Evolutionary conservation across 2,888 invertebrate genomes (phyloP).

Genomic region (Eulithis testata): DNA sequence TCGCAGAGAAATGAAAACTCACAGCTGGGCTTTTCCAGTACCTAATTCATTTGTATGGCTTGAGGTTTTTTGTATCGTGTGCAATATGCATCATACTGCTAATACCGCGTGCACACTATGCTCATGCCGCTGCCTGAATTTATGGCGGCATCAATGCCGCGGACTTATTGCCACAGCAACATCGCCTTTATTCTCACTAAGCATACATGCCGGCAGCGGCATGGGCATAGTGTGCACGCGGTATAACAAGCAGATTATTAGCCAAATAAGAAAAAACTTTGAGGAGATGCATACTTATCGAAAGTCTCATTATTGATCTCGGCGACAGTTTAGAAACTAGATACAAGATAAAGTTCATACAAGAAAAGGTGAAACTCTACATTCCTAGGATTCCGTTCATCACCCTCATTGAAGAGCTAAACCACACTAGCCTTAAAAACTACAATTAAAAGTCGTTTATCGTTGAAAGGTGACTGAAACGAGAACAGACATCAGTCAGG

Average conservation of each 20-base stretch:
- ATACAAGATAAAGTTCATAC: not conserved
- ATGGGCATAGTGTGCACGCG: too few species aligned
- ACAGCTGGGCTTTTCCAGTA: not conserved
- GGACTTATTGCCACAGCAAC: too few species aligned
- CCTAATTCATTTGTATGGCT: not conserved
- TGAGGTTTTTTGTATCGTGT: not conserved
- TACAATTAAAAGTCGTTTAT: slow-evolving; percentile 26
- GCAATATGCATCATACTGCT: not conserved
- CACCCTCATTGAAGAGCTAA: slow-evolving; percentile 15
- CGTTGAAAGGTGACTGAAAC: slow-evolving; percentile 19
- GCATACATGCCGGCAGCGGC: too few species aligned
- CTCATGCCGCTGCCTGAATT: too few species aligned
- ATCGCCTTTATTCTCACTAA: too few species aligned
- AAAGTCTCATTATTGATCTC: not conserved
- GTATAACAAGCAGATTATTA: too few species aligned
- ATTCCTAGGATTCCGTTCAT: slow-evolving; percentile 4
- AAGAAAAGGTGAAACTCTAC: not conserved
- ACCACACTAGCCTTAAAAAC: slow-evolving; percentile 5
- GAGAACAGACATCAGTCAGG: slow-evolving; percentile 32
- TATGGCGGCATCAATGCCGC: too few species aligned
- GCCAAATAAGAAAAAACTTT: too few species aligned
- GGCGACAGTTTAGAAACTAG: not conserved
- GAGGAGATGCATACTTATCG: not conserved
- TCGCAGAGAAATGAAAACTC: not conserved
- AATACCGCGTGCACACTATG: too few species aligned